Evolutionary conservation across 37 sponge, comb jelly and placozoan species (phyloP).

Genomic region (Chondrilla cf. caribensis): DNA sequence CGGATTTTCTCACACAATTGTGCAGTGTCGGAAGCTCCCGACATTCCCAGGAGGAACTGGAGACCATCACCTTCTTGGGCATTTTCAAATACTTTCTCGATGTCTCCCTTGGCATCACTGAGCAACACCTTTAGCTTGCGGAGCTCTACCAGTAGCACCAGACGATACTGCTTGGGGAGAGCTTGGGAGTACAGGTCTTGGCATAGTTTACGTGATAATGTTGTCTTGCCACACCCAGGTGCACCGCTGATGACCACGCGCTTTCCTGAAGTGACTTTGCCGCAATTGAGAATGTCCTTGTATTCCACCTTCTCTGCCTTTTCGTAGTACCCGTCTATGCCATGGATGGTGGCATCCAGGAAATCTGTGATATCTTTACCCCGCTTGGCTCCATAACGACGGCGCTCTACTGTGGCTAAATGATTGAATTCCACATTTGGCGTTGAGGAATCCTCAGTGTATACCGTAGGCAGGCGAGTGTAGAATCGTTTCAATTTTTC

Average conservation of each 20-base stretch:
- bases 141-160: background rate
- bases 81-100: too few species aligned
- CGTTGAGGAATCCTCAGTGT: background rate
- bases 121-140: background rate
- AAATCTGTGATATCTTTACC: background rate
- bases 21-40: background rate
- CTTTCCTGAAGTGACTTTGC: background rate
- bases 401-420: background rate
- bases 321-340: background rate
- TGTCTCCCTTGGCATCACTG: background rate
- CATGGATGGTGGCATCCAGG: background rate
- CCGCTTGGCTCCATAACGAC: background rate
- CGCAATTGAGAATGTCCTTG: background rate
- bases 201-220: background rate
- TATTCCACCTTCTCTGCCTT: background rate
- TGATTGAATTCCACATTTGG: background rate
- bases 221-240: background rate
- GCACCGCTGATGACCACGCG: background rate
- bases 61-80: too few species aligned
- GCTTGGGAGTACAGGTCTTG: background rate
- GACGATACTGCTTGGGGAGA: background rate
- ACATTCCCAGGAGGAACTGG: background rate
- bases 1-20: background rate
- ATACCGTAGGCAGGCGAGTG: too few species aligned
- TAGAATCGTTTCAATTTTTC: too few species aligned